These are phyloP conservation scores for Acanthosepion esculentum DNA, from an alignment of 2,888 invertebrate genomes.

Conservation along the genomic window DNA sequence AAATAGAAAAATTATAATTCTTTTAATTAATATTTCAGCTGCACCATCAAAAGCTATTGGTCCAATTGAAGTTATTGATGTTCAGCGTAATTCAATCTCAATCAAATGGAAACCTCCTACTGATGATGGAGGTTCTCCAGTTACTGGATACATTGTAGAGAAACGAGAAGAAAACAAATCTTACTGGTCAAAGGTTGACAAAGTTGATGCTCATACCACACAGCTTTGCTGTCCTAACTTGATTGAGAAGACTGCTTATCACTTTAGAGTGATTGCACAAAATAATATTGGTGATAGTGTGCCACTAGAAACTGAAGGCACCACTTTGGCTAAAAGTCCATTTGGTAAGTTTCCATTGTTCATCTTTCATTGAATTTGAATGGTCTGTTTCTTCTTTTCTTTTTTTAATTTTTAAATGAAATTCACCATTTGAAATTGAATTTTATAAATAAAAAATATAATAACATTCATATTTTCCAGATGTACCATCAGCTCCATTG, in stretches of 20 bases:
- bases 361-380: background rate
- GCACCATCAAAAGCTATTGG: slow-evolving; percentile 66
- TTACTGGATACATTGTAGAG: slow-evolving; percentile 73
- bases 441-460: background rate
- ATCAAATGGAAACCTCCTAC: slow-evolving; percentile 81
- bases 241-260: slow-evolving; percentile 75
- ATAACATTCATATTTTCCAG: slow-evolving; percentile 52
- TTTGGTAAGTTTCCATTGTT: slow-evolving; percentile 61
- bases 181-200: slow-evolving; percentile 87
- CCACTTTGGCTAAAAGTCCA: slow-evolving; percentile 64
- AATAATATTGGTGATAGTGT: slow-evolving; percentile 79
- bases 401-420: background rate
- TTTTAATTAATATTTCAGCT: slow-evolving; percentile 58
- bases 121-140: slow-evolving; percentile 88
- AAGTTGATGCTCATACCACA: slow-evolving; percentile 82
- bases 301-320: slow-evolving; percentile 62
- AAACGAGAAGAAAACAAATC: slow-evolving; percentile 64
- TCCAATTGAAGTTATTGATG: slow-evolving; percentile 66
- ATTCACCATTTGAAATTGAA: background rate
- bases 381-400: background rate
- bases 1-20: background rate
- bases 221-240: slow-evolving; percentile 69
- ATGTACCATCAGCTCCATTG: slow-evolving; percentile 60
- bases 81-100: slow-evolving; percentile 65
- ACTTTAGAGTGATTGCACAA: slow-evolving; percentile 65